Evolutionary conservation across 2,888 invertebrate species (phyloP).

Genomic region (Megamerina dolium): DNA sequence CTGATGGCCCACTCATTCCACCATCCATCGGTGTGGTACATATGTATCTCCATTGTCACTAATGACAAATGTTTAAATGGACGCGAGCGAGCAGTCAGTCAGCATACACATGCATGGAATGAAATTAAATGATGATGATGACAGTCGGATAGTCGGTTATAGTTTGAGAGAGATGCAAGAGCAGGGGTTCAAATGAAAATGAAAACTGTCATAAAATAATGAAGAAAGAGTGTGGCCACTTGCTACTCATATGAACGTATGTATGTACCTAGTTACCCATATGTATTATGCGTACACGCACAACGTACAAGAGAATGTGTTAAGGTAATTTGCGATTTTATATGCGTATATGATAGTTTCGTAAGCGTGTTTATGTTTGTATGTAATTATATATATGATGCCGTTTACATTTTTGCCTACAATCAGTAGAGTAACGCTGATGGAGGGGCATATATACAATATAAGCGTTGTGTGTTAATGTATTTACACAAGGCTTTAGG

Average conservation of each 20-base stretch:
- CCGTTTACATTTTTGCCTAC: not conserved
- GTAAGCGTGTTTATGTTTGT: not conserved
- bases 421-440: too few species aligned
- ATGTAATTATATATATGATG: not conserved
- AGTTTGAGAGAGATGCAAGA: too few species aligned
- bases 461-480: not conserved
- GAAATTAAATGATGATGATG: slow-evolving; percentile 1
- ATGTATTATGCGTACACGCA: not conserved
- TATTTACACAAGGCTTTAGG: not conserved
- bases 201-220: slow-evolving; percentile 9
- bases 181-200: slow-evolving; percentile 1
- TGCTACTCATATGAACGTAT: not conserved
- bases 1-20: not conserved
- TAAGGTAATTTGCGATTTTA: not conserved
- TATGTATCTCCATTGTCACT: not conserved
- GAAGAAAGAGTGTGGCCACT: too few species aligned
- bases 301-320: not conserved
- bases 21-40: not conserved
- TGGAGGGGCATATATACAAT: too few species aligned
- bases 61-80: slow-evolving; percentile 2
- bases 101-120: slow-evolving; percentile 3
- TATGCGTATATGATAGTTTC: not conserved
- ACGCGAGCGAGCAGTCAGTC: not conserved
- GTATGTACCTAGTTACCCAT: not conserved
- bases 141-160: too few species aligned